phyloP scores from a whole-genome alignment of 2,113 vertebrate species.

The Nycticorax nycticorax region DNA sequence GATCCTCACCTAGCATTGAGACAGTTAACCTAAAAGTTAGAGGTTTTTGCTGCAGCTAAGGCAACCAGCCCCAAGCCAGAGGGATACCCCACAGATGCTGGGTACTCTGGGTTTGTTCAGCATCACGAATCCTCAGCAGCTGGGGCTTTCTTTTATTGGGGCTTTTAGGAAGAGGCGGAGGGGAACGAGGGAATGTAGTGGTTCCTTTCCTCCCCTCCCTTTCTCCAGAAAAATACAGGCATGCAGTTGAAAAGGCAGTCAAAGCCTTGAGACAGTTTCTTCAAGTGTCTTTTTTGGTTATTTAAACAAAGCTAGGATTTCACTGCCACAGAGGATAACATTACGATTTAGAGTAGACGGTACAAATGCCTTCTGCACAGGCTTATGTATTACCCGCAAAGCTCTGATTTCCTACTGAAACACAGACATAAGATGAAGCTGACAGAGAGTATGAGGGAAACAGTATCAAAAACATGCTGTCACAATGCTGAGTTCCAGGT shows the following conservation, averaged over 20 bases:
- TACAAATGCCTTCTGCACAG: neutral
- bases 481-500: neutral
- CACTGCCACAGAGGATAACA: rapidly evolving
- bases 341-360: neutral
- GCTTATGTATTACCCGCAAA: neutral
- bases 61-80: neutral
- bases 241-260: neutral
- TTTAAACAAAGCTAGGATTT: neutral
- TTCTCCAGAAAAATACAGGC: neutral
- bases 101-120: neutral
- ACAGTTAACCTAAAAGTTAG: neutral
- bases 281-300: neutral
- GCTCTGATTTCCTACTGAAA: neutral
- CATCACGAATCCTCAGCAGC: neutral
- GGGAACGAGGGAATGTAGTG: rapidly evolving
- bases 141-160: neutral
- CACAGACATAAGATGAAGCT: rapidly evolving
- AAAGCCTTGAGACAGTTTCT: neutral
- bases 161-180: neutral
- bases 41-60: neutral
- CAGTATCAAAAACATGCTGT: neutral
- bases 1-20: too few species aligned
- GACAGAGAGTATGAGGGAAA: neutral
- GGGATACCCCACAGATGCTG: neutral
- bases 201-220: neutral